Evolutionary conservation across 92 coral and sea anemone species (phyloP).

Genomic region (Phenganax stokvisi): DNA sequence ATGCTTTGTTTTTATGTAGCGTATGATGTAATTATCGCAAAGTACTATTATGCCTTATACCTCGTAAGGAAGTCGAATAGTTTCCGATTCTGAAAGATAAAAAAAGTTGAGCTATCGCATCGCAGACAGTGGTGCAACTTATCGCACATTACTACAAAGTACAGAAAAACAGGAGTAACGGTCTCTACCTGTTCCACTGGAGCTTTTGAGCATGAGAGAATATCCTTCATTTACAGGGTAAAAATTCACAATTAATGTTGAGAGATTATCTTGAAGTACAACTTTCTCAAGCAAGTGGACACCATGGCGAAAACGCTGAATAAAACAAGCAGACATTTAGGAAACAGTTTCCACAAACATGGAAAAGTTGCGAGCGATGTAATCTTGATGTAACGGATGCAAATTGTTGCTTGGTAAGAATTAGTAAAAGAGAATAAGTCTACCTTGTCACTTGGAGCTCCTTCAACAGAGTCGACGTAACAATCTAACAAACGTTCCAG

Average conservation of each 20-base stretch:
- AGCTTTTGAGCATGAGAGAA: conserved; percentile 84
- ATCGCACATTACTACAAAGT: not conserved
- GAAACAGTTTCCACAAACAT: no score
- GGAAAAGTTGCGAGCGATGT: no score
- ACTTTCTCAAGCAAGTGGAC: conserved; percentile 89
- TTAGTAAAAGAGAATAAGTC: not conserved
- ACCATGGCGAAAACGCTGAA: conserved; percentile 92
- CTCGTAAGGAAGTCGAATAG: conserved; percentile 87
- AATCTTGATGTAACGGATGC: no score
- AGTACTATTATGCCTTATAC: conserved; percentile 33
- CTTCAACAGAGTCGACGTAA: conserved; percentile 91
- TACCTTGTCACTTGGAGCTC: conserved; percentile 98
- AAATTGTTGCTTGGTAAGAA: no score
- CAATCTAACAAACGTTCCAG: conserved; percentile 92
- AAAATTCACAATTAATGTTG: conserved; percentile 86
- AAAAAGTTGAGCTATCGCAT: not conserved
- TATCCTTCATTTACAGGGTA: conserved; percentile 89
- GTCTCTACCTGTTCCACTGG: conserved; percentile 72
- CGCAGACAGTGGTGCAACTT: not conserved
- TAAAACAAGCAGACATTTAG: not conserved
- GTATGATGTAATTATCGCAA: not conserved
- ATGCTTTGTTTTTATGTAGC: no score
- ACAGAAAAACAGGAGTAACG: not conserved
- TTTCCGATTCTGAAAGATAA: conserved; percentile 75
- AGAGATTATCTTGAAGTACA: conserved; percentile 93